Percentiles rank a stretch among this genome's conserved stretches.
Conservation (phyloP, 2,113 vertebrate species). For the Merops nubicus region DNA sequence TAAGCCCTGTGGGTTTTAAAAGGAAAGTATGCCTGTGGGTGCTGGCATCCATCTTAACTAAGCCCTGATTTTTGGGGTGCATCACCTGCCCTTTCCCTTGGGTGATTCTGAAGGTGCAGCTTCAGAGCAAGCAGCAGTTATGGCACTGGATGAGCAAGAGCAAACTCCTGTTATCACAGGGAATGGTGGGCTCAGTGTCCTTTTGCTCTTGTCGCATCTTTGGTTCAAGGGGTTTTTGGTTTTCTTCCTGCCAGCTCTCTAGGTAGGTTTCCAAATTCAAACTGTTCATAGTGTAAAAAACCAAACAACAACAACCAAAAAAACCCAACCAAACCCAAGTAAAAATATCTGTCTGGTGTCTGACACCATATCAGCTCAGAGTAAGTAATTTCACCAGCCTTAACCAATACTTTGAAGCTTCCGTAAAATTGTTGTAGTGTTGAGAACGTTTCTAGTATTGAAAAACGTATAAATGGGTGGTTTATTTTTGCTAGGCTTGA, state of each 20-base stretch:
- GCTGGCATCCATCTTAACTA: background rate
- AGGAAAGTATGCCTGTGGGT: fast-evolving
- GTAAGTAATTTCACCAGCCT: background rate
- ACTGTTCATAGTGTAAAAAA: background rate
- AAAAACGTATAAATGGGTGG: background rate
- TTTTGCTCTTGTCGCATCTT: fast-evolving
- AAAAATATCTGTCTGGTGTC: background rate
- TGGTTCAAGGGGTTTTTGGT: fast-evolving
- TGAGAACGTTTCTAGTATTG: background rate
- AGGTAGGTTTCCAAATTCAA: background rate
- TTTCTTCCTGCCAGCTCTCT: background rate
- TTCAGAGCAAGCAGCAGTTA: fast-evolving
- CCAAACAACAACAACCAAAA: background rate
- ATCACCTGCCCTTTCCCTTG: background rate
- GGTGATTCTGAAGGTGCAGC: background rate
- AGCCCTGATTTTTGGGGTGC: background rate
- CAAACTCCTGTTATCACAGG: fast-evolving
- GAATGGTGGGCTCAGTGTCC: fast-evolving
- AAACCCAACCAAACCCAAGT: background rate
- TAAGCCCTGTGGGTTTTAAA: background rate
- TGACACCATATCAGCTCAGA: background rate
- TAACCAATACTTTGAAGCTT: background rate
- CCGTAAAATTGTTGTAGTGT: no score
- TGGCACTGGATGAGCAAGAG: fast-evolving
- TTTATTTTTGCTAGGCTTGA: background rate